Percentiles rank a stretch among this genome's conserved stretches.
These are phyloP conservation scores for Lydus trimaculatus DNA, from an alignment of 2,888 invertebrate genomes.

Conservation along the genomic window DNA sequence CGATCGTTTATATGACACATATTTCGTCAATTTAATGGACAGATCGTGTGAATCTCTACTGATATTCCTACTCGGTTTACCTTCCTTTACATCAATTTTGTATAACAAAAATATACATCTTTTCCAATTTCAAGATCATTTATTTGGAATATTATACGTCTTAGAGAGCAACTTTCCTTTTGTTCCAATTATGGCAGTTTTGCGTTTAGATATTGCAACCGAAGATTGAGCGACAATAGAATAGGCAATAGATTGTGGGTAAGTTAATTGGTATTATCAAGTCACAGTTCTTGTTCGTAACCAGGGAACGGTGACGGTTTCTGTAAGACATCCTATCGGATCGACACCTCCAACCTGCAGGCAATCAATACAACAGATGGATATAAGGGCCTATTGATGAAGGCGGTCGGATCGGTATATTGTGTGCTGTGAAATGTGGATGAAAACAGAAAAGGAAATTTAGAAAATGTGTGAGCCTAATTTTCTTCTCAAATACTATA, in stretches of 20 bases:
- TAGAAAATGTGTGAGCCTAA: conserved; percentile 14
- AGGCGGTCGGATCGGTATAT: conserved; percentile 40
- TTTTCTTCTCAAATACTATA: neutral
- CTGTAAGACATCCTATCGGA: conserved; percentile 2
- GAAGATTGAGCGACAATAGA: neutral
- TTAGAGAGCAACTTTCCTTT: neutral
- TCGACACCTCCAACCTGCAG: conserved; percentile 43
- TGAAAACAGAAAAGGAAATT: conserved; percentile 32
- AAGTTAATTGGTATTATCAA: neutral
- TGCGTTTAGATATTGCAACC: neutral
- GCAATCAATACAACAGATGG: conserved; percentile 51
- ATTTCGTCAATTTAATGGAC: conserved; percentile 36
- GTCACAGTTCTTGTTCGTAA: neutral
- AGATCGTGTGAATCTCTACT: conserved; percentile 31
- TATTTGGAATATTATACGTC: too few species aligned
- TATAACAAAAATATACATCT: neutral
- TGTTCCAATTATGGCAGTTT: neutral
- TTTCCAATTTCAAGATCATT: neutral
- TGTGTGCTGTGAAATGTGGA: conserved; percentile 37
- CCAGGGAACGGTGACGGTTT: neutral
- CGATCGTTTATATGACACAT: conserved; percentile 32
- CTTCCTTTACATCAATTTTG: neutral
- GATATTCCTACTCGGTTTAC: conserved; percentile 13
- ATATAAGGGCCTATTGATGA: conserved; percentile 50
- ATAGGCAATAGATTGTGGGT: neutral